These are phyloP conservation scores for Zaprionus nigranus DNA, from an alignment of 1,140 invertebrate genomes.

Conservation along the genomic window DNA sequence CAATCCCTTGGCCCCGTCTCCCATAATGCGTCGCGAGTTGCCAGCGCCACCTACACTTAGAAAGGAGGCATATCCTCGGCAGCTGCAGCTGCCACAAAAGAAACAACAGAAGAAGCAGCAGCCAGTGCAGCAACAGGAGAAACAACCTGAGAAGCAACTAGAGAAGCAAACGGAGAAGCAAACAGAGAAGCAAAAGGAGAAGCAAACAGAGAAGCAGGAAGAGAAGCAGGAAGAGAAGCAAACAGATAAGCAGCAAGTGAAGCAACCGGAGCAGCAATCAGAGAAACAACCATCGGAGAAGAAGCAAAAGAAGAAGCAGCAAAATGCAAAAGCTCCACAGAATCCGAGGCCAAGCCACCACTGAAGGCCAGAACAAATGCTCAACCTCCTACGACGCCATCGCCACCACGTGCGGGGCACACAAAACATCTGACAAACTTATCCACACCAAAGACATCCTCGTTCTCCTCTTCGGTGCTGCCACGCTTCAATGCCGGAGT, in stretches of 20 bases:
- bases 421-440: neutral
- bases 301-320: neutral
- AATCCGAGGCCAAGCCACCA: too few species aligned
- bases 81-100: neutral
- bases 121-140: neutral
- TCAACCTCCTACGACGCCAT: neutral
- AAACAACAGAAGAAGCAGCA: neutral
- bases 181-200: neutral
- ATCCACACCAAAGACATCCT: neutral
- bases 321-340: neutral
- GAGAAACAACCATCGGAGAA: neutral
- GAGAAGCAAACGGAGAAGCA: neutral
- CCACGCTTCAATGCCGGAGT: constrained; percentile 10
- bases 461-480: neutral
- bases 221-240: neutral
- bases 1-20: constrained; percentile 20
- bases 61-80: too few species aligned
- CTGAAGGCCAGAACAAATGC: neutral
- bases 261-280: neutral
- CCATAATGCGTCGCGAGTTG: constrained; percentile 12
- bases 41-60: neutral
- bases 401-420: too few species aligned
- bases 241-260: neutral
- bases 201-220: neutral
- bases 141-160: neutral